A percentile compares a stretch with the other conserved stretches of the same genome.
Evolutionary conservation across 2,888 invertebrate genomes (phyloP).

Genomic region (Lepidonotus clava): DNA sequence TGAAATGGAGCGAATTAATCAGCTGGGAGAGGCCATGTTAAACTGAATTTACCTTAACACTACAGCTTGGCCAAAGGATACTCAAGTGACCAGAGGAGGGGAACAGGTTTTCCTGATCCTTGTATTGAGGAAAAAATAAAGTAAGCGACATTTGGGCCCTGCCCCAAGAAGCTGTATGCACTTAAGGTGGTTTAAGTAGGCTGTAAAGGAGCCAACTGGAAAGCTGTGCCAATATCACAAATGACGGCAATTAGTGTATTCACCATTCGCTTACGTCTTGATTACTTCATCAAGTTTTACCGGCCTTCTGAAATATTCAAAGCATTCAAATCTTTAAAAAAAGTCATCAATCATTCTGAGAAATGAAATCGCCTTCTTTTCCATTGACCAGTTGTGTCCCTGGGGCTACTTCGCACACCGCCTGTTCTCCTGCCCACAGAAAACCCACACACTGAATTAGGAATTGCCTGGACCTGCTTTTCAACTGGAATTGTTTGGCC

Average conservation of each 20-base stretch:
- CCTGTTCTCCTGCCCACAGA: no score
- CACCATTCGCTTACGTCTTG: neutral
- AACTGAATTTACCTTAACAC: constrained; percentile 8
- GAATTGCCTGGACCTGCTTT: no score
- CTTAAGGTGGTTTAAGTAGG: neutral
- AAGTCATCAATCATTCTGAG: neutral
- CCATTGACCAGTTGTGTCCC: no score
- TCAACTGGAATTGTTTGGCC: no score
- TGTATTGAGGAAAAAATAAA: neutral
- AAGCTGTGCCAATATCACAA: neutral
- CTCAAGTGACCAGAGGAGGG: neutral
- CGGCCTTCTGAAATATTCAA: neutral
- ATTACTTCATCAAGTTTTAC: neutral
- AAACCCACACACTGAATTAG: no score
- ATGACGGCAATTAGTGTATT: neutral
- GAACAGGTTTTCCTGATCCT: neutral
- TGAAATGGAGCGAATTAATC: neutral
- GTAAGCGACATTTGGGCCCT: neutral
- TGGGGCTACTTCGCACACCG: no score
- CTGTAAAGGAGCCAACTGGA: neutral
- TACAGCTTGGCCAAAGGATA: neutral
- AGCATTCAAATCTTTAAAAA: neutral
- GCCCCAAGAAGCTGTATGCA: neutral
- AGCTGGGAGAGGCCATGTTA: neutral
- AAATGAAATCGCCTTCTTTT: constrained; percentile 15